Percentiles rank a stretch among this genome's conserved stretches.
These are phyloP conservation scores for Lacerta viridis DNA, from an alignment of 2,797 vertebrate genomes.

Conservation along the genomic window DNA sequence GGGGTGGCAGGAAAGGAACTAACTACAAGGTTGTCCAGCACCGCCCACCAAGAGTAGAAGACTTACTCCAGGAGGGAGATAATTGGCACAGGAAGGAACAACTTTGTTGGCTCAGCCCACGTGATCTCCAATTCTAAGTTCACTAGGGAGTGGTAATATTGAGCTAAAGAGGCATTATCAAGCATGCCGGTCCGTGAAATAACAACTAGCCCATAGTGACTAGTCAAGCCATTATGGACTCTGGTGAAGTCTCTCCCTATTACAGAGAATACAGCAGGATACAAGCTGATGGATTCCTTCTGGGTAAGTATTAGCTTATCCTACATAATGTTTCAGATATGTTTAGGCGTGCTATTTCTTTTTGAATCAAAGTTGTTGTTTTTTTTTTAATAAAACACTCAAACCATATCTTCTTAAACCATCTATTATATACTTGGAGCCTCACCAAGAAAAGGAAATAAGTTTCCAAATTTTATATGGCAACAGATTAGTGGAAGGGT, in stretches of 20 bases:
- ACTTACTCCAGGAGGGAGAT: not conserved
- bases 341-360: not conserved
- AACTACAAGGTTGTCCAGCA: not conserved
- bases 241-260: not conserved
- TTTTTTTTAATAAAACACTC: constrained; percentile 48
- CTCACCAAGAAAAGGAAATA: constrained; percentile 58
- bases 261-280: not conserved
- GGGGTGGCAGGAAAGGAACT: not conserved
- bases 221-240: not conserved
- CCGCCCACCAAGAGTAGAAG: not conserved
- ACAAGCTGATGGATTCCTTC: not conserved
- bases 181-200: not conserved
- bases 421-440: constrained; percentile 65
- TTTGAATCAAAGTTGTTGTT: not conserved
- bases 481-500: constrained; percentile 51
- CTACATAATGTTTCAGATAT: constrained; percentile 18
- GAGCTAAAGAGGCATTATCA: not conserved
- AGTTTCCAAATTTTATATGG: constrained; percentile 50
- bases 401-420: constrained; percentile 49
- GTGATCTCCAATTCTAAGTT: not conserved
- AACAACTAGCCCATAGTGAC: not conserved
- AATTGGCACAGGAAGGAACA: not conserved
- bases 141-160: not conserved
- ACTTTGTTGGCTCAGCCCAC: not conserved
- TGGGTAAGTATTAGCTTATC: constrained; percentile 30